Evolutionary conservation across 2,888 invertebrate species (phyloP), one percentile per base, ranked within the genome.

Genomic region (Ischnura elegans): DNA sequence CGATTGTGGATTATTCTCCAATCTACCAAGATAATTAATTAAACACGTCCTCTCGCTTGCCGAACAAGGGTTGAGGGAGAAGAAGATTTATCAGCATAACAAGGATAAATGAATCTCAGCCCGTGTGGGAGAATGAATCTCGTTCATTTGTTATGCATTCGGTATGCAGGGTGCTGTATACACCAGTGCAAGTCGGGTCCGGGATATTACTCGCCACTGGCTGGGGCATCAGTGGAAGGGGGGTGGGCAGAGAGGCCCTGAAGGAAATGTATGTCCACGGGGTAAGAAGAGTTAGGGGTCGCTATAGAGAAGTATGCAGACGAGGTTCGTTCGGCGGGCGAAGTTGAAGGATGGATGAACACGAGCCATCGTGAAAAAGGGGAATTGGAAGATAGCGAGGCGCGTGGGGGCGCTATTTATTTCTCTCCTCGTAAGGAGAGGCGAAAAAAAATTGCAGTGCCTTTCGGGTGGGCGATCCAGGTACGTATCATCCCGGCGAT

Each of bases 271-370:
- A 76, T 76, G 76, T 36, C 61, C 61, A 25, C 76, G 76, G 76
- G 36, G 36, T n/a, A 76, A 36, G 76, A 76, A 76, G 76, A 76
- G 76, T 36, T 76, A 36, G 8, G 36, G 76, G 10, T 21, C 6
- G 61, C 19, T 61, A n/a, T 21, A 61, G n/a, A 16, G 5, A 47
- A 13, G 66, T 36, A 76, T 76, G 76, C 76, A 76, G 76, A 76
- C 76, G 76, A 76, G 76, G 36, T 36, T 76, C 76, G 76, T 10
- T 29, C 29, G 36, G n/a, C 13, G 29, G 66, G 36, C 25, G 51
- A 51, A 51, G 76, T 76, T 76, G 76, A 76, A 76, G 76, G 76
- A 76, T 76, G 76, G 76, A 25, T 29, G 76, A 76, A 76, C 29
- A 76, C 76, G 76, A 76, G 76, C 76, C 8, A 25, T 8, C n/a